Percentiles rank a stretch among this genome's conserved stretches.
Conservation (phyloP, 2,113 vertebrate genomes). For the Ptilonorhynchus violaceus region DNA sequence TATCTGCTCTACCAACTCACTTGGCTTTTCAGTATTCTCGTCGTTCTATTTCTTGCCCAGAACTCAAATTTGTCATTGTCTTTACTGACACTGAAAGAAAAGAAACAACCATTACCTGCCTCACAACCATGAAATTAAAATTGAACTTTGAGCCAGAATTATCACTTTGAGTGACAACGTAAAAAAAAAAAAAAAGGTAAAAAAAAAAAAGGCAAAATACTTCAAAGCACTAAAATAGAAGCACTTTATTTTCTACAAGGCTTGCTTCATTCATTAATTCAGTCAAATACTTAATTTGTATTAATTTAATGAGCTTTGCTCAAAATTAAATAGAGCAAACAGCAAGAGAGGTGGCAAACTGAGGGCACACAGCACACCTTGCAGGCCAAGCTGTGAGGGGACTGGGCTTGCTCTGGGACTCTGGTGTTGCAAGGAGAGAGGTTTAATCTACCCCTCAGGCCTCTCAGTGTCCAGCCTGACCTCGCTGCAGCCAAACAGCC, state of each 20-base stretch:
- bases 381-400: background rate
- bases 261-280: slow-evolving; percentile 1
- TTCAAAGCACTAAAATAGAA: background rate
- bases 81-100: slow-evolving; percentile 7
- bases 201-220: background rate
- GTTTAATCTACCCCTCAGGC: background rate
- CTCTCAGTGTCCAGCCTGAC: background rate
- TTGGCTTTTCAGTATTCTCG: background rate
- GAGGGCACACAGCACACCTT: background rate
- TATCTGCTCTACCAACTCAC: background rate
- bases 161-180: background rate
- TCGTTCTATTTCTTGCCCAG: slow-evolving; percentile 39
- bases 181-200: too few species aligned
- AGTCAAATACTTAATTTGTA: background rate
- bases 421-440: background rate
- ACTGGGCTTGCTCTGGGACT: background rate
- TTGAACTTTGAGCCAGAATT: background rate
- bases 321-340: background rate
- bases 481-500: background rate
- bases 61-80: slow-evolving; percentile 23
- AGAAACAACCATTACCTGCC: slow-evolving; percentile 5
- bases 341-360: background rate
- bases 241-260: background rate
- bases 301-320: background rate
- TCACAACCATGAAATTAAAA: background rate